These are phyloP conservation scores for Eremobia ochroleuca DNA, from an alignment of 2,888 invertebrate genomes.

Conservation along the genomic window DNA sequence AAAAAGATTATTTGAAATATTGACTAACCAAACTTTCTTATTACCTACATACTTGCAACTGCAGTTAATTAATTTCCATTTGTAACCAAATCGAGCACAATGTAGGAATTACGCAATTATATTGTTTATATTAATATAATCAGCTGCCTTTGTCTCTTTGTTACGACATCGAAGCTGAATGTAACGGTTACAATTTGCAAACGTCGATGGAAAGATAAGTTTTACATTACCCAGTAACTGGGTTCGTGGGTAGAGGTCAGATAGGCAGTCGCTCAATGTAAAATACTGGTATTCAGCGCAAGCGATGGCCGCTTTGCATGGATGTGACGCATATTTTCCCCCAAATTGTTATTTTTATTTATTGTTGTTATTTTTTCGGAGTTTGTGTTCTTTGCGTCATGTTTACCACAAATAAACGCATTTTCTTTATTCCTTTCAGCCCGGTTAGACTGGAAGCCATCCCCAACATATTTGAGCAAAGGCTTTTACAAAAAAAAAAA, in stretches of 20 bases:
- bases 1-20: no score
- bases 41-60: background rate
- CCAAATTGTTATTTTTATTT: no score
- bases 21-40: background rate
- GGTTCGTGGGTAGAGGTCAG: background rate
- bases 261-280: background rate
- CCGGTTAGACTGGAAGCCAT: no score
- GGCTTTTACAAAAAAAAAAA: no score
- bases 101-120: conserved; percentile 27
- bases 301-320: background rate
- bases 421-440: no score
- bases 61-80: conserved; percentile 5
- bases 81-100: conserved; percentile 14
- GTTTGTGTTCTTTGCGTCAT: background rate
- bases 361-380: no score
- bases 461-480: no score
- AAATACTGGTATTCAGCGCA: background rate
- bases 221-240: background rate
- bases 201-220: background rate
- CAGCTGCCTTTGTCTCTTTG: conserved; percentile 34
- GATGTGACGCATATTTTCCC: background rate
- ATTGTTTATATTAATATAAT: conserved; percentile 46
- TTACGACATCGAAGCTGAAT: conserved; percentile 25
- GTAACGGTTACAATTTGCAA: background rate
- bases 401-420: background rate